Evolutionary conservation across 1,140 invertebrate genomes (phyloP), one percentile per base, ranked within the genome.

Genomic region (Neomicropteryx cornuta): DNA sequence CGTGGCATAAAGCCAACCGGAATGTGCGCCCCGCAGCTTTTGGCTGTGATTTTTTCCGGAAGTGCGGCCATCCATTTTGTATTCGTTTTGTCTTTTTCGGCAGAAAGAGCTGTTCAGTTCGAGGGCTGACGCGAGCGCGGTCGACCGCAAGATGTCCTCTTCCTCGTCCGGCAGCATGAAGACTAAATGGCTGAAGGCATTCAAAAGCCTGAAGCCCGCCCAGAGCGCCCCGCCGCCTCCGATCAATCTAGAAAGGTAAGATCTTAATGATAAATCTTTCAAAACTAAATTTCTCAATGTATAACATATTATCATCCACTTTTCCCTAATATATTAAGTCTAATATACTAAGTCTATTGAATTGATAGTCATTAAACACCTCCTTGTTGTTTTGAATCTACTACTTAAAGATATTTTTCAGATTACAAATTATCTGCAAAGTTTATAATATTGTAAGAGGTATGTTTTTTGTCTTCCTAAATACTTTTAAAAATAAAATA

Each of bases 151-250:
- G 72, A 76, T 90, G 63, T 89, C 87, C 2, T 81, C 83, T 28
- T 76, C 83, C 29, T 91, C 82, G 38, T 82, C 83, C 36, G 86
- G 81, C 53, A 87, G 84, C 52, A 95, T 95, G 77, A 95, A 95
- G 70, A 90, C 85, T 56, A 95, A 96, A 75, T 97, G 93, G 93
- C 70, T 96, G 51, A 96, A 96, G 67, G 93, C 93, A 45, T 92
- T 97, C 70, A 87, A 90, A 66, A 94, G 85, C 58, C 72, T 97
- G 42, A 96, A 95, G 76, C 83, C 67, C 42, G 79, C 66, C 69
- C 82, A 60, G 62, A 76, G 64, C 43, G 75, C 68, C 36, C 75
- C 71, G 47, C 70, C 55, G 29, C 72, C 62, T n/a, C 67, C 57
- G n/a, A n/a, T n/a, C n/a, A n/a, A n/a, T n/a, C 27, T 59, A 54